Base-by-base conservation (phyloP, 1,140 invertebrate species). In the Drosophila lacteicornis region DNA sequence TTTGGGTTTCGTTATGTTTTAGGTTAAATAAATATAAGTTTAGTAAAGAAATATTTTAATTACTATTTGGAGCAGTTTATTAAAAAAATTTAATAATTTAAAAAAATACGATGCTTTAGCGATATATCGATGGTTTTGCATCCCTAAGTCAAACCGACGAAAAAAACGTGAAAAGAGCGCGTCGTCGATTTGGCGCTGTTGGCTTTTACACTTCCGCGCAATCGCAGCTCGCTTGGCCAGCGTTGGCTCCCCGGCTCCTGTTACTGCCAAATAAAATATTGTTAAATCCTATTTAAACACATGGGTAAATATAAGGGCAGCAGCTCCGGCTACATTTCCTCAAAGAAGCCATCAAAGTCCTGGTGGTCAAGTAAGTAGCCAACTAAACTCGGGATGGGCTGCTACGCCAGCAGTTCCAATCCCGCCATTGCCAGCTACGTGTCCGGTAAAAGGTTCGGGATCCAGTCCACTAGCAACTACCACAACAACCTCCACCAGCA, bases 291-390 rank as follows among this genome's bases (percentile, higher is more conserved):
- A 9, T 13, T 38, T 22, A 38, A 55, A 15, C 9, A 38, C 33
- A 53, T 36, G 11, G 33, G 25, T 38, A 47, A 66, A 66, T 19
- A 73, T 73, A 60, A 67, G 13, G 25, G 43, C n/a, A 66, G 42
- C 43, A 55, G 38, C n/a, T 75, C 53, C 30, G 50, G 46, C 33
- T 69, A 33, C n/a, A 79, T 66, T 75, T 22, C 59, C 42, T 71
- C 79, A 15, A 82, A 81, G 17, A 62, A 75, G 68, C 4, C 50
- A 17, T 50, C 66, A 38, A 56, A 40, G 12, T 66, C 45, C 19
- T n/a, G 30, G 61, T 36, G 61, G 12, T 22, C 76, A 87, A 87
- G 84, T 88, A 80, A 90, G 80, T 88, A 79, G 50, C 47, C 42
- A 55, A 22, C 51, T 9, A 22, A 15, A 5, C 19, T 25, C 40